Evolutionary conservation across 2,888 invertebrate species (phyloP).

Genomic region (Lasioglossum morio): DNA sequence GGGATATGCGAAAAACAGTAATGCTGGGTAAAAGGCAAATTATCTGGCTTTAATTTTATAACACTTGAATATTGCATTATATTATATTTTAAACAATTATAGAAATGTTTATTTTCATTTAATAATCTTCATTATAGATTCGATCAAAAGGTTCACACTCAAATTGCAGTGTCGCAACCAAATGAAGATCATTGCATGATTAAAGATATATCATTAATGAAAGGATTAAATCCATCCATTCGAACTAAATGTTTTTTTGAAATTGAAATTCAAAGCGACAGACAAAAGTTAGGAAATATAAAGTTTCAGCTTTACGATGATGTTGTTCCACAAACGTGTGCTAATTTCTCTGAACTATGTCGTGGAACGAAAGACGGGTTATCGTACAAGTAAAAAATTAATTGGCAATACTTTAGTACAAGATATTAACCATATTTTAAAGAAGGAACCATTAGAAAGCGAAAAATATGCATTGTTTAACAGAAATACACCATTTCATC

Average conservation of each 20-base stretch:
- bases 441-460: not conserved
- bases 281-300: conserved; percentile 78
- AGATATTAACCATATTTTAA: not conserved
- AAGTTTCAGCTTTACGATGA: conserved; percentile 82
- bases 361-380: conserved; percentile 76
- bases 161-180: conserved; percentile 15
- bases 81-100: not conserved
- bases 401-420: not conserved
- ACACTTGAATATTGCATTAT: not conserved
- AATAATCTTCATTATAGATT: conserved; percentile 18
- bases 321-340: conserved; percentile 81
- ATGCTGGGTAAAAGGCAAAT: conserved; percentile 36
- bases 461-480: conserved; percentile 17
- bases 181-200: conserved; percentile 54
- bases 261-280: conserved; percentile 73
- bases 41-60: conserved; percentile 28
- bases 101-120: not conserved
- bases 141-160: not conserved
- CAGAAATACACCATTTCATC: conserved; percentile 85
- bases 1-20: conserved; percentile 15
- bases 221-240: conserved; percentile 47
- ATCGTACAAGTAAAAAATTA: conserved; percentile 85
- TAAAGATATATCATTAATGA: conserved; percentile 45
- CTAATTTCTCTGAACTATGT: conserved; percentile 82
- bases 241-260: conserved; percentile 80